Evolutionary conservation across 2,888 invertebrate genomes (phyloP), one percentile per base, ranked within the genome.

Genomic region (Plagiodera versicolora): DNA sequence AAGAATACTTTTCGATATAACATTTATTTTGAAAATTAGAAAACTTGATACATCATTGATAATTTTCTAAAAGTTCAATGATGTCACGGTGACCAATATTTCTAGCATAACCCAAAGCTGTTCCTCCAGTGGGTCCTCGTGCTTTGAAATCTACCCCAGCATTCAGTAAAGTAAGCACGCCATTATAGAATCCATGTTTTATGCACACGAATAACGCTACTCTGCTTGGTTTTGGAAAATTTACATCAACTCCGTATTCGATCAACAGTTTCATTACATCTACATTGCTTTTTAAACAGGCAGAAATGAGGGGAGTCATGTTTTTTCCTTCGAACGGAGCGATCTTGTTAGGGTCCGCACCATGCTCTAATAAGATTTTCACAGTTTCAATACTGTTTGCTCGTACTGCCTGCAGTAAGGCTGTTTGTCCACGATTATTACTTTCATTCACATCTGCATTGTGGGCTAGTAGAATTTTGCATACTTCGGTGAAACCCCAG

Each of bases 401-500:
- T 19, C 44, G 32, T 1, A n/a, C 11, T 5, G 56, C 48, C 11
- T 20, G 9, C 2, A n/a, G 1, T 19, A 61, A 18, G 16, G 57
- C 44, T 1, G 49, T 51, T 6, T 20, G 18, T 17, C 28, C 32
- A 6, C 16, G 11, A 1, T 10, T 16, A 17, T 16, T 14, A 17
- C 5, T n/a, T 14, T 17, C 5, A 14, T 57, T 35, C 4, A 54
- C 10, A n/a, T 50, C 32, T 0, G 61, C 61, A 1, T 54, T 50
- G 19, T 50, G 32, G 18, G 53, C 18, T 11, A 61, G 6, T 10
- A 61, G 61, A 20, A 57, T 50, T 28, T 50, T 20, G 28, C 54
- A 50, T 5, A 54, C 49, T 48, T 61, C 50, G 10, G 11, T n/a
- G 28, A 54, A 61, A 28, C 57, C 57, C 61, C 61, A 61, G 5